These are phyloP conservation scores for Homarus gammarus DNA, from an alignment of 2,888 invertebrate species.

Conservation along the genomic window DNA sequence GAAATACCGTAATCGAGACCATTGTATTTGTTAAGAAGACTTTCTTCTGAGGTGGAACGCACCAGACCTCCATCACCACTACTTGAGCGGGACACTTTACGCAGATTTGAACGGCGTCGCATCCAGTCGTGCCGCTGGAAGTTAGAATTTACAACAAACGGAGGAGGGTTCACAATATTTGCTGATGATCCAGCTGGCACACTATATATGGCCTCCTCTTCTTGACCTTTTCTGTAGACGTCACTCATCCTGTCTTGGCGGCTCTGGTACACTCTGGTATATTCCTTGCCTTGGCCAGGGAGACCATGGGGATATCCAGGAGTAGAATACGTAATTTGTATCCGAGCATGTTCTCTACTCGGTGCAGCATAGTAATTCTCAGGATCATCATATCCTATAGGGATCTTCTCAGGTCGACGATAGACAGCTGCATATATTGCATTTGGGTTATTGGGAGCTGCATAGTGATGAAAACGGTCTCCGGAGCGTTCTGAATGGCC, in stretches of 20 bases:
- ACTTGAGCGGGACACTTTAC: slow-evolving; percentile 74
- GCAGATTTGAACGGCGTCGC: slow-evolving; percentile 79
- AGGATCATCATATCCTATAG: slow-evolving; percentile 71
- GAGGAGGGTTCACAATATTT: slow-evolving; percentile 76
- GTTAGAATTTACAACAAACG: slow-evolving; percentile 79
- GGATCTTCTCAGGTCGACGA: slow-evolving; percentile 71
- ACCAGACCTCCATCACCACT: slow-evolving; percentile 77
- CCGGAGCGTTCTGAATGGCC: slow-evolving; percentile 73
- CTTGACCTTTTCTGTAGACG: slow-evolving; percentile 61
- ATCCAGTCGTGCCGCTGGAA: slow-evolving; percentile 82
- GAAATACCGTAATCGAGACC: slow-evolving; percentile 71
- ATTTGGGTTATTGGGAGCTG: slow-evolving; percentile 75
- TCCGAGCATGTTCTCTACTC: slow-evolving; percentile 72
- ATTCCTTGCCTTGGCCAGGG: slow-evolving; percentile 59
- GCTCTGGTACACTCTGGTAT: slow-evolving; percentile 63
- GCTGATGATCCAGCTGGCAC: slow-evolving; percentile 58
- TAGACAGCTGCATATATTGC: slow-evolving; percentile 76
- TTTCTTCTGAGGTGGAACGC: slow-evolving; percentile 80
- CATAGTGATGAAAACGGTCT: slow-evolving; percentile 74
- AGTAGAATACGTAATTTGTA: slow-evolving; percentile 74
- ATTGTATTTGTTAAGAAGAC: slow-evolving; percentile 77
- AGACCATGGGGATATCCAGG: slow-evolving; percentile 59
- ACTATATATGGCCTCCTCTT: slow-evolving; percentile 74
- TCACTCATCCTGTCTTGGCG: slow-evolving; percentile 57
- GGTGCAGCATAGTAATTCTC: slow-evolving; percentile 75